Evolutionary conservation across 2,113 vertebrate species (phyloP), one percentile per base, ranked within the genome.

Genomic region (Urocitellus parryii): DNA sequence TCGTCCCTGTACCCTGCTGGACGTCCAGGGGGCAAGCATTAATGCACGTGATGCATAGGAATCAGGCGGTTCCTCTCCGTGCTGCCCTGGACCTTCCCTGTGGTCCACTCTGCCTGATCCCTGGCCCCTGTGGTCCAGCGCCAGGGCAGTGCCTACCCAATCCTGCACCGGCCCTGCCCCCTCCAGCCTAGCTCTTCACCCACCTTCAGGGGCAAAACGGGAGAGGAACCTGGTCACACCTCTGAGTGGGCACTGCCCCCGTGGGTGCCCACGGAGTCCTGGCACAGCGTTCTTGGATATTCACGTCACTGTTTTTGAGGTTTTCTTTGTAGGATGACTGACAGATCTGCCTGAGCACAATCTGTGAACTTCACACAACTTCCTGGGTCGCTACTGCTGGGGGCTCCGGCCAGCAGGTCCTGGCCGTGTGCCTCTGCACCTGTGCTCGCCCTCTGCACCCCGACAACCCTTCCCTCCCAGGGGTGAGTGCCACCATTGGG

Each of bases 181-280:
- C 14, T 6, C 32, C 67, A 68, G 67, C 34, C 32, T 78, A 37
- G n/a, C 68, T 84, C 11, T 37, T 24, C 34, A 16, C 39, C 12
- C 70, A 6, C 8, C 12, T 4, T 0, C 4, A n/a, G n/a, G 32
- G 34, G 7, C 56, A 45, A 37, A 17, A 7, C 3, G 0, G 16
- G 65, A 39, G 14, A 11, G 8, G 13, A 45, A 80, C 5, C 32
- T 29, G 32, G 29, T 5, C 2, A 1, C 34, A 8, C 10, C 4
- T 10, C n/a, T 4, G 25, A 0, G 0, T 29, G 25, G 51, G 9
- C 17, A 32, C 8, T 32, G 4, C 29, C 16, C 81, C 32, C 12
- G 2, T 3, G 20, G 82, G 56, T 18, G 48, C 67, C 73, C 22
- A 17, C 53, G 3, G 1, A 4, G 9, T n/a, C 5, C 77, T 6